Percentiles rank a stretch among this genome's conserved stretches.
phyloP scores from a whole-genome alignment of 2,888 invertebrate species.

The Zygothrica quintamaculata region DNA sequence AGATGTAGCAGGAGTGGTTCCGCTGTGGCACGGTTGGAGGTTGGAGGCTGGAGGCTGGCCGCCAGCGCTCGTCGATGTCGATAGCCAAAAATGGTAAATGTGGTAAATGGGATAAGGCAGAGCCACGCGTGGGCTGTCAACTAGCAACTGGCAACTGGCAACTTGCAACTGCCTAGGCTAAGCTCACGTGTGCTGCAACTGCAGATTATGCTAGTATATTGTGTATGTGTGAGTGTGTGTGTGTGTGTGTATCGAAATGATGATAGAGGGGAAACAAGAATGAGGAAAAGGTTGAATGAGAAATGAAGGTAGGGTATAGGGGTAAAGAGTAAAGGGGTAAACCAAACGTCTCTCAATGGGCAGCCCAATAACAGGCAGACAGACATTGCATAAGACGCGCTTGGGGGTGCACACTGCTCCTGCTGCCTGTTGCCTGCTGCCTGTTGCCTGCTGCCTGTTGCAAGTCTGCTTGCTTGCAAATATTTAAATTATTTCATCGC shows the following conservation, averaged over 20 bases:
- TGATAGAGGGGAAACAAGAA: too few relatives aligned
- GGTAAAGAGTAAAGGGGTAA: neutral
- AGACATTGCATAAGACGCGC: conserved; percentile 69
- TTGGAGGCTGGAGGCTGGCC: conserved; percentile 65
- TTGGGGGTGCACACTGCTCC: conserved; percentile 65
- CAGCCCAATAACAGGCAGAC: conserved; percentile 38
- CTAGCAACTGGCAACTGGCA: conserved; percentile 41
- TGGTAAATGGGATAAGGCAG: conserved; percentile 79
- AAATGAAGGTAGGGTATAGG: neutral
- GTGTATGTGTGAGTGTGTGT: too few relatives aligned
- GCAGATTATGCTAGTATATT: neutral
- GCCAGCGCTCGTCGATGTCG: conserved; percentile 73
- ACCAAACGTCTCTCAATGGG: conserved; percentile 36
- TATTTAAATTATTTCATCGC: conserved; percentile 80
- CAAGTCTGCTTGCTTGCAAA: conserved; percentile 67
- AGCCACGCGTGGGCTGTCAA: conserved; percentile 80
- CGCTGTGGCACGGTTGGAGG: conserved; percentile 44
- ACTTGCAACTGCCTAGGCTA: conserved; percentile 9
- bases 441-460: conserved; percentile 25
- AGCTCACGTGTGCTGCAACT: conserved; percentile 44
- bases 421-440: conserved; percentile 18
- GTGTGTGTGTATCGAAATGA: too few relatives aligned
- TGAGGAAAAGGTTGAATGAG: neutral
- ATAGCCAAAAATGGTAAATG: conserved; percentile 80
- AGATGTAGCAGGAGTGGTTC: conserved; percentile 73